Percentiles rank a stretch among this genome's conserved stretches.
These are phyloP conservation scores for Teleiodes luculella DNA, from an alignment of 2,888 invertebrate species.

Conservation along the genomic window DNA sequence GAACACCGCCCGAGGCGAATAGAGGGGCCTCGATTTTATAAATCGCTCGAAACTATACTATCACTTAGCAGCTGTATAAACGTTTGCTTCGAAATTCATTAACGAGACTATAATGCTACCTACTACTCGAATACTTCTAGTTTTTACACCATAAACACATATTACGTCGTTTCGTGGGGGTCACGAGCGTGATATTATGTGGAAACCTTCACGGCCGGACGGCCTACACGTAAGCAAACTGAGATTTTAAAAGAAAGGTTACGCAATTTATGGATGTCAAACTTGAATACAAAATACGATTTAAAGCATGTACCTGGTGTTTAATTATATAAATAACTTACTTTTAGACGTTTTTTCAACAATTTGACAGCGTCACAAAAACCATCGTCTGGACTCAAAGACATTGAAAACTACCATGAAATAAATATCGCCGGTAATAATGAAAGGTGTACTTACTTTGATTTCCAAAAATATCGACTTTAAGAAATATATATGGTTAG, in stretches of 20 bases:
- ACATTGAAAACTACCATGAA: slow-evolving; percentile 56
- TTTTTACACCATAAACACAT: slow-evolving; percentile 39
- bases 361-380: slow-evolving; percentile 27
- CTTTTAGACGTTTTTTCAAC: slow-evolving; percentile 22
- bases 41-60: slow-evolving; percentile 18
- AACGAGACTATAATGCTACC: slow-evolving; percentile 21
- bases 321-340: slow-evolving; percentile 18
- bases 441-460: slow-evolving; percentile 57
- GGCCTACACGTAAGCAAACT: slow-evolving; percentile 76
- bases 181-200: slow-evolving; percentile 63
- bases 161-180: slow-evolving; percentile 51
- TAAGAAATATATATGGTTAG: slow-evolving; percentile 42
- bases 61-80: slow-evolving; percentile 28
- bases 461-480: slow-evolving; percentile 45
- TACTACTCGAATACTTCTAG: slow-evolving; percentile 43
- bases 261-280: slow-evolving; percentile 69
- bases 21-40: slow-evolving; percentile 23
- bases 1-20: slow-evolving; percentile 21
- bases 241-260: slow-evolving; percentile 71
- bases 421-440: slow-evolving; percentile 55
- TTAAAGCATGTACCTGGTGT: not conserved
- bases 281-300: slow-evolving; percentile 27
- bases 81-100: slow-evolving; percentile 31
- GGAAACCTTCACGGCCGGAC: slow-evolving; percentile 71
- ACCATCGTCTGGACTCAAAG: slow-evolving; percentile 33